Conservation (phyloP, 2,797 vertebrate genomes). For the Meda fulgida region DNA sequence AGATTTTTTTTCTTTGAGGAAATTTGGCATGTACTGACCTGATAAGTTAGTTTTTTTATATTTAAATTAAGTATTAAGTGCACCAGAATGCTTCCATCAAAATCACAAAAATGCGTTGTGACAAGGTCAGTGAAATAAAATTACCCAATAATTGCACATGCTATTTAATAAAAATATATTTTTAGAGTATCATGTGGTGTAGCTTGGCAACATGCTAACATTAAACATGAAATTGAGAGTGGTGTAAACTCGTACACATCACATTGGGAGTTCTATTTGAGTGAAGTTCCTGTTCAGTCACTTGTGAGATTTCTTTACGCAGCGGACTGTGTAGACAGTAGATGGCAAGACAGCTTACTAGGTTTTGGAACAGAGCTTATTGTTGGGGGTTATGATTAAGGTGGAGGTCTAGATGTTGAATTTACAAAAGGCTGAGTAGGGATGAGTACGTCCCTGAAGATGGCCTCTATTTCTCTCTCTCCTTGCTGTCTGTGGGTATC, state of each 20-base stretch:
- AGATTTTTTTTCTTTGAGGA: too few species aligned
- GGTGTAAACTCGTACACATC: not conserved
- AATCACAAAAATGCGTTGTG: not conserved
- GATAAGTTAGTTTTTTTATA: too few species aligned
- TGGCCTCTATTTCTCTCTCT: slow-evolving; percentile 39
- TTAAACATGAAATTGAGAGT: not conserved
- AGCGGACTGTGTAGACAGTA: not conserved
- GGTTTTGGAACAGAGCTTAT: slow-evolving; percentile 12
- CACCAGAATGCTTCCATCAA: not conserved
- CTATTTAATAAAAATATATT: not conserved
- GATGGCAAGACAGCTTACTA: not conserved
- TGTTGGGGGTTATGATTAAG: slow-evolving; percentile 31
- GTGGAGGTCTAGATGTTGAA: slow-evolving; percentile 40
- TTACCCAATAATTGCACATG: not conserved
- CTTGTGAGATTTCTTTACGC: not conserved
- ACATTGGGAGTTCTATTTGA: not conserved
- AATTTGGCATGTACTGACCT: too few species aligned
- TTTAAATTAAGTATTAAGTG: too few species aligned
- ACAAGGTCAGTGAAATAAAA: not conserved
- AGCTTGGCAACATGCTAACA: not conserved
- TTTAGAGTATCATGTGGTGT: not conserved
- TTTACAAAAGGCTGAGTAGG: slow-evolving; percentile 23
- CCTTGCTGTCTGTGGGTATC: slow-evolving; percentile 54
- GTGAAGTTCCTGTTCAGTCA: not conserved
- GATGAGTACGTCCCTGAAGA: slow-evolving; percentile 33